These are phyloP conservation scores for Ranitomeya imitator DNA, from an alignment of 2,113 vertebrate genomes.

Conservation along the genomic window DNA sequence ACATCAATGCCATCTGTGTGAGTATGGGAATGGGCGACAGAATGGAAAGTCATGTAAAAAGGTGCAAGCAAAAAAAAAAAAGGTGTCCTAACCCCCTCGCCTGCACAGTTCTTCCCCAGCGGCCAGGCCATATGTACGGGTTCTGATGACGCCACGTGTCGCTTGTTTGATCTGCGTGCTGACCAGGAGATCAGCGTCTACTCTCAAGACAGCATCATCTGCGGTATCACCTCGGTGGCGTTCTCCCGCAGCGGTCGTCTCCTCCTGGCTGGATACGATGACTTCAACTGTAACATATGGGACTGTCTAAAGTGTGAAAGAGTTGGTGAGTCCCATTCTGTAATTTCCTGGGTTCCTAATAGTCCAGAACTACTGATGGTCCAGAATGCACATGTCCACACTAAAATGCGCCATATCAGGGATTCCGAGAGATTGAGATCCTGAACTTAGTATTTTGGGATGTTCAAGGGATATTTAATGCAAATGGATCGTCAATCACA, in stretches of 20 bases:
- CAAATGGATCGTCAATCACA: background rate
- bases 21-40: conserved; percentile 50
- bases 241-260: conserved; percentile 91
- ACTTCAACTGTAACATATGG: conserved; percentile 99
- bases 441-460: background rate
- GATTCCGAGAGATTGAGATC: background rate
- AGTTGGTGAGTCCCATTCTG: conserved; percentile 75
- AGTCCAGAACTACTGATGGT: background rate
- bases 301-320: conserved; percentile 84
- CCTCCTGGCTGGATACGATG: conserved; percentile 89
- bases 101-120: conserved; percentile 89
- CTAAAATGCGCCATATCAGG: background rate
- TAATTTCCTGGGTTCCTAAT: background rate
- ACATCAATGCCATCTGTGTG: conserved; percentile 94
- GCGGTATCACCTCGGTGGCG: conserved; percentile 91
- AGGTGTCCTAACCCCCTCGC: background rate
- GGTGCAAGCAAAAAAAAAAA: background rate
- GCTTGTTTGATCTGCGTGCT: conserved; percentile 90
- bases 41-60: background rate
- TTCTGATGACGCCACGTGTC: conserved; percentile 91
- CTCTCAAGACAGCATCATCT: conserved; percentile 90
- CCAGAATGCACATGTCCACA: background rate
- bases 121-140: conserved; percentile 94
- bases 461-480: too few species aligned
- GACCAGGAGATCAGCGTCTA: conserved; percentile 94